Base-by-base conservation (phyloP, 1,140 invertebrate species). In the Sarcophaga peregrina region DNA sequence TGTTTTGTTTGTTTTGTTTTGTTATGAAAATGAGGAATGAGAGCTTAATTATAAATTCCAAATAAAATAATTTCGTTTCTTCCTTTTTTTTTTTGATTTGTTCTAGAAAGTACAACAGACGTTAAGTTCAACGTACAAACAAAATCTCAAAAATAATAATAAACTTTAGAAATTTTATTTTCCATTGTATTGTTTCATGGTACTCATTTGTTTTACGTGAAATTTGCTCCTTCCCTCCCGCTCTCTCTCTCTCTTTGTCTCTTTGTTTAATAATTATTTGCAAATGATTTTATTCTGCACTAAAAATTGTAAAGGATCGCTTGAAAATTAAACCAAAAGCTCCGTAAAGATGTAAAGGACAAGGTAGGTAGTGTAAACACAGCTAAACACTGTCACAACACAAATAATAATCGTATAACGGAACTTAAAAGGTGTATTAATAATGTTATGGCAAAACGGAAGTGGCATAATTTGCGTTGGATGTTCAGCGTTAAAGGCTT, bases 271-370 rank as follows among this genome's bases (percentile, higher is more conserved):
- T 78, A 78, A 78, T 78, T 78, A 78, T 78, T 78, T 78, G 75
- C 48, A 78, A 78, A 78, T 78, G 75, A 78, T 78, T 78, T 17
- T 78, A 50, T 78, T 78, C 17, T 78, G 47, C 75, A 68, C 54
- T 58, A 58, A 15, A 58, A 58, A 58, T 58, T 58, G 10, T 58
- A 58, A 58, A 58, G 13, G 0, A 58, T 13, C 54, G n/a, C 25
- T 37, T 1, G 54, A 6, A 58, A n/a, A 58, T 58, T 11, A n/a
- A 8, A 58, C 13, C 5, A 58, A 7, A 52, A 52, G 50, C 8
- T n/a, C n/a, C n/a, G n/a, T n/a, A n/a, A n/a, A n/a, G n/a, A n/a
- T n/a, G n/a, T n/a, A n/a, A n/a, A n/a, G n/a, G n/a, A n/a, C n/a
- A n/a, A n/a, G n/a, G n/a, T n/a, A n/a, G n/a, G n/a, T n/a, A 5